Evolutionary conservation across 2,113 vertebrate species (phyloP).

Genomic region (Myrmecophaga tridactyla): DNA sequence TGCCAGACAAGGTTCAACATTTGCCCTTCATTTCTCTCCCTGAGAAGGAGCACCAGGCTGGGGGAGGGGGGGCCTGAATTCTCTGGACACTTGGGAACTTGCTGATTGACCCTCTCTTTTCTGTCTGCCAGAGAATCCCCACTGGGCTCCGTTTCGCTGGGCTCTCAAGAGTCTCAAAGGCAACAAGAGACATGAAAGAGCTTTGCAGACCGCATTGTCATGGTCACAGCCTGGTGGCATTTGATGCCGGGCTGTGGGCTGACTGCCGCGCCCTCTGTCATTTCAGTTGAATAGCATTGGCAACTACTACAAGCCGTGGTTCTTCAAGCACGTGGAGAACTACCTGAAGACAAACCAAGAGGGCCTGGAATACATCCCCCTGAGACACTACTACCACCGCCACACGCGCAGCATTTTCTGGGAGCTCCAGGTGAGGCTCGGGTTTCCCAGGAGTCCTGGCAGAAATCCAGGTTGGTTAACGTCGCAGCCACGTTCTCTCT

Average conservation of each 20-base stretch:
- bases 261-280: conserved; percentile 49
- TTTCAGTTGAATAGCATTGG: conserved; percentile 94
- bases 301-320: conserved; percentile 97
- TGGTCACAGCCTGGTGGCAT: neutral
- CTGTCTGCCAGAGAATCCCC: neutral
- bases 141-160: neutral
- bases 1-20: too few relatives aligned
- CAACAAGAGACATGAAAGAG: neutral
- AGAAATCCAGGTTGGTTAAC: rapidly evolving
- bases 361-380: conserved; percentile 93
- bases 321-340: conserved; percentile 95
- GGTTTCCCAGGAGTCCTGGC: neutral
- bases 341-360: conserved; percentile 84
- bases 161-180: neutral
- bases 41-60: neutral
- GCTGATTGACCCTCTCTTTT: neutral
- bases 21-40: neutral
- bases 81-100: neutral
- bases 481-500: neutral
- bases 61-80: neutral
- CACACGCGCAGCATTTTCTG: conserved; percentile 99
- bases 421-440: conserved; percentile 93
- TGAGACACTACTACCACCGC: conserved; percentile 97
- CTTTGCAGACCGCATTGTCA: neutral
- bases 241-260: neutral